A percentile compares a stretch with the other conserved stretches of the same genome.
phyloP scores from a whole-genome alignment of 1,140 invertebrate genomes.

The Drosophila seguyi region DNA sequence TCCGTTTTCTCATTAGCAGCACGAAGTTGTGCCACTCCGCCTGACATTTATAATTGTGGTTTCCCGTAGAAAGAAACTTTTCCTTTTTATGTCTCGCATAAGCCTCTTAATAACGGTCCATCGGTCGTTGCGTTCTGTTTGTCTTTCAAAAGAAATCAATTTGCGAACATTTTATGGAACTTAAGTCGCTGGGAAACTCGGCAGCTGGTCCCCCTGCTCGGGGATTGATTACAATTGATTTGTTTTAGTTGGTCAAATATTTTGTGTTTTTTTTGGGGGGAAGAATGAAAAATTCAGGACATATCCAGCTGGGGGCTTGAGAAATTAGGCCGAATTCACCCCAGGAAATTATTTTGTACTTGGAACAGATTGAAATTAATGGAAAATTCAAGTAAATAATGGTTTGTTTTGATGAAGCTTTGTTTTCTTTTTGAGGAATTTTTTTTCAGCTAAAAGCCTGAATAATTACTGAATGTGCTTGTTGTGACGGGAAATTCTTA shows the following conservation, averaged over 20 bases:
- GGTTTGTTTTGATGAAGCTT: not conserved
- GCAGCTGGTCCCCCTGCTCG: conserved; percentile 34
- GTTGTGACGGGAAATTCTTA: not conserved
- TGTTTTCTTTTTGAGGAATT: not conserved
- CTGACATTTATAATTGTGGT: conserved; percentile 43
- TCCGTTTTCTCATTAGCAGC: conserved; percentile 24
- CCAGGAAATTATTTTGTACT: not conserved
- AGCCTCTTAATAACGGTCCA: conserved; percentile 28
- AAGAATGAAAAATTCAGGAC: not conserved
- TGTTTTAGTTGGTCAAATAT: conserved; percentile 21
- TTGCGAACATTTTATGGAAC: conserved; percentile 18
- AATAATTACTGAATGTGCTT: not conserved
- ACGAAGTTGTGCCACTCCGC: not conserved
- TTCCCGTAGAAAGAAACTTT: conserved; percentile 30
- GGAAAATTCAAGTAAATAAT: conserved; percentile 1
- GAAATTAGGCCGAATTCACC: not conserved
- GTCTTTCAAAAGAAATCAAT: conserved; percentile 33
- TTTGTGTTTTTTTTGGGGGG: not conserved
- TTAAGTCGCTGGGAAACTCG: conserved; percentile 35
- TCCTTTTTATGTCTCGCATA: conserved; percentile 28
- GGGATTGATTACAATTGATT: conserved; percentile 44
- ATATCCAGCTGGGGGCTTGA: conserved; percentile 15
- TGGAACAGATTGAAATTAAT: not conserved
- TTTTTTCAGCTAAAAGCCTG: no score
- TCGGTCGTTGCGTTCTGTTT: conserved; percentile 3